Base-by-base conservation (phyloP, 1,140 invertebrate genomes). In the Harlomillsia oculata region DNA sequence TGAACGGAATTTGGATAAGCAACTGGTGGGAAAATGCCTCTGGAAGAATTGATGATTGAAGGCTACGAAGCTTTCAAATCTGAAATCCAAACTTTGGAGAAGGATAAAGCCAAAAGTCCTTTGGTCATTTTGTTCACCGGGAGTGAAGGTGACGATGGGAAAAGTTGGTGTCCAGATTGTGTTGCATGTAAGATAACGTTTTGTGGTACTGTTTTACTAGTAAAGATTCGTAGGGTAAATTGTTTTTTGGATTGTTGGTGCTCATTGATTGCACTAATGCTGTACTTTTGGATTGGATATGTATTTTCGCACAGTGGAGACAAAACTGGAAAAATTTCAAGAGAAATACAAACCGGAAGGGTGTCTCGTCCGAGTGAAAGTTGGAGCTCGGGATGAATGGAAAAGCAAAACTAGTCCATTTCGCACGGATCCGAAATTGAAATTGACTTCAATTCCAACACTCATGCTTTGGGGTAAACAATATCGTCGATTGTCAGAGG, bases 351-450 rank as follows among this genome's bases (percentile, higher is more conserved):
- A 16, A 21, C 36, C 39, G 2, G 21, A 26, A 39, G 56, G 55
- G 45, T 45, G 13, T 25, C 48, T 62, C 3, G 41, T 62, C 16
- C 21, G 41, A 23, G 60, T 62, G 8, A 45, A 58, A 28, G 60
- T 62, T 26, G 60, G 60, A 1, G 18, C 45, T 26, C 34, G 60
- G 14, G 56, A 58, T 18, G 45, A 54, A 21, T 86, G 85, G 84
- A 85, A 85, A 71, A 77, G 86, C 70, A 71, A 70, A 44, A 77
- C 80, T 9, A 84, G 82, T 68, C 78, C 82, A 26, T 88, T 87
- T 67, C 76, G 84, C 46, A 84, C 79, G 43, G 79, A 87, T 68
- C 65, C 72, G 40, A 76, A 77, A 37, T 79, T 79, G 1, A 78
- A 77, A 63, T 69, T 88, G 37, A 77, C 81, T 60, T 81, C 83